Evolutionary conservation across 2,113 vertebrate genomes (phyloP).

Genomic region (Dicaeum eximium): DNA sequence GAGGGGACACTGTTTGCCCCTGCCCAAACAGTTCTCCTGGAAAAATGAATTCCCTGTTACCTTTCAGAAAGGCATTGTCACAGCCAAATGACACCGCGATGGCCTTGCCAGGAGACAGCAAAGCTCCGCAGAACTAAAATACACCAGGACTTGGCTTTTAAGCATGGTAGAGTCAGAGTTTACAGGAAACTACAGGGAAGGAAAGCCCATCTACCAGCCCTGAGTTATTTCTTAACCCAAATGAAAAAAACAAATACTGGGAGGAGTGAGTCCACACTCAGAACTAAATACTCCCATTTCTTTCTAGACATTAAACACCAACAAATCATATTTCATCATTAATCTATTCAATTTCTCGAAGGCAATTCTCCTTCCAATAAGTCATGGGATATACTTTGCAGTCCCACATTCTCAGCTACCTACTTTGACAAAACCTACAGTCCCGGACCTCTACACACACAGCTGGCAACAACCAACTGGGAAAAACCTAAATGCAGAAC

Average conservation of each 20-base stretch:
- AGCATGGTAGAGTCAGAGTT: neutral
- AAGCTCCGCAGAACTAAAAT: neutral
- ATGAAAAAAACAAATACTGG: neutral
- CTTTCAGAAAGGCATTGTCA: fast-evolving
- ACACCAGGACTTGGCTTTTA: neutral
- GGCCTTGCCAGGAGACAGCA: fast-evolving
- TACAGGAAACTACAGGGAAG: neutral
- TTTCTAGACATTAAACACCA: neutral
- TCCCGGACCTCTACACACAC: neutral
- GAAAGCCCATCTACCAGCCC: neutral
- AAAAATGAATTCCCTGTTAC: fast-evolving
- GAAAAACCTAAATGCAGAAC: neutral
- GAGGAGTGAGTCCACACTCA: neutral
- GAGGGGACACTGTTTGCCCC: too few species aligned
- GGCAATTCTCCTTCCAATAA: neutral
- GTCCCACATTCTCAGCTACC: neutral
- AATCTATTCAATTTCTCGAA: neutral
- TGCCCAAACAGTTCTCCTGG: fast-evolving
- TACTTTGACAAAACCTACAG: neutral
- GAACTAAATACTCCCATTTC: neutral
- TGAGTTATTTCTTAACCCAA: neutral
- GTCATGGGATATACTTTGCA: neutral
- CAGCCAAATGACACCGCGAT: fast-evolving
- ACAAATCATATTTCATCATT: neutral
- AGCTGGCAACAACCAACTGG: neutral